phyloP scores from a whole-genome alignment of 64 coral and sea anemone genomes.

The Platygyra sinensis region DNA sequence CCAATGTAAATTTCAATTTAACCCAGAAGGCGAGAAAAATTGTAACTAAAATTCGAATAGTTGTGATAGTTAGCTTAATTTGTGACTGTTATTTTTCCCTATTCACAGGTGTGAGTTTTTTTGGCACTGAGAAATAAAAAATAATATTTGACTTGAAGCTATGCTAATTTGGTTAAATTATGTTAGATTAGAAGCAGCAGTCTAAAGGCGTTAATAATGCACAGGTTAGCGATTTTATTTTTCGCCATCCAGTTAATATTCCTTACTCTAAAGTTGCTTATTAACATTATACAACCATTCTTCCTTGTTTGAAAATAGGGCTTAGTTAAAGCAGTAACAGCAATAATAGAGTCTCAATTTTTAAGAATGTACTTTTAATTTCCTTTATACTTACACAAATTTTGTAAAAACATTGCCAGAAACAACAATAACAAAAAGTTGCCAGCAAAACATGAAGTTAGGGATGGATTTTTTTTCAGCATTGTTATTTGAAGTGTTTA shows the following conservation, averaged over 20 bases:
- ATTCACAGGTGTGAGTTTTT: not conserved
- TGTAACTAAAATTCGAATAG: not conserved
- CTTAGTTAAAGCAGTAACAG: too few relatives aligned
- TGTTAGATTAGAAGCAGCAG: not conserved
- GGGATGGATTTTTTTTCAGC: too few relatives aligned
- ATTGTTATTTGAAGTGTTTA: too few relatives aligned
- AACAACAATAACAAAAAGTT: too few relatives aligned
- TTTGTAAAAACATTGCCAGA: too few relatives aligned
- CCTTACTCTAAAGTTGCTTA: not conserved
- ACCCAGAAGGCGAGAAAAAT: not conserved
- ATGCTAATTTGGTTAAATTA: not conserved
- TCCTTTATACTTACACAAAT: too few relatives aligned
- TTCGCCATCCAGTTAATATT: not conserved
- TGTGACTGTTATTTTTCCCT: too few relatives aligned
- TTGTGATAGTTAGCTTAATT: too few relatives aligned
- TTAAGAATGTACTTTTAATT: too few relatives aligned
- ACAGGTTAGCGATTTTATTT: not conserved
- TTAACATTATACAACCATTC: not conserved
- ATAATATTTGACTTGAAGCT: not conserved
- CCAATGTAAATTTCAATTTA: not conserved
- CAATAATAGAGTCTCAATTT: too few relatives aligned
- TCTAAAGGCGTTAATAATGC: not conserved
- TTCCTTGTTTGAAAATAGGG: too few relatives aligned
- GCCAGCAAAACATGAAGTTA: too few relatives aligned
- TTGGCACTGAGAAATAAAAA: not conserved